Percentiles rank a stretch among this genome's conserved stretches.
These are phyloP conservation scores for Rotaria macrura DNA, from an alignment of 2,888 invertebrate species.

Conservation along the genomic window DNA sequence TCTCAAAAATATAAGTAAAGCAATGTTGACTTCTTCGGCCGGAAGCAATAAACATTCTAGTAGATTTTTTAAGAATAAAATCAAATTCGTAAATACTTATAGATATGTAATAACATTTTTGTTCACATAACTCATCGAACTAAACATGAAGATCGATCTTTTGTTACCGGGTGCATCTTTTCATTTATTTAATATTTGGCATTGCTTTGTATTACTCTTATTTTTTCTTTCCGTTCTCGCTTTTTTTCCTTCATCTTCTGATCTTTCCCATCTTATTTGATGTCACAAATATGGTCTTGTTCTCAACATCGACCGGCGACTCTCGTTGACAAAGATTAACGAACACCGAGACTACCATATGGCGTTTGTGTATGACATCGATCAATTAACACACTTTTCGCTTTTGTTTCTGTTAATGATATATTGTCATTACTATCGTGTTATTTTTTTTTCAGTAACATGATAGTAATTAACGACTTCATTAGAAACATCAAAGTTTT, in stretches of 20 bases:
- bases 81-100: neutral
- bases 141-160: neutral
- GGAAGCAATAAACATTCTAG: neutral
- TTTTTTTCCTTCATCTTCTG: neutral
- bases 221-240: neutral
- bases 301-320: neutral
- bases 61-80: neutral
- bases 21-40: neutral
- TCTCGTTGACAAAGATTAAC: neutral
- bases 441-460: neutral
- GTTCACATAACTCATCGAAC: neutral
- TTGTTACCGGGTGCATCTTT: neutral
- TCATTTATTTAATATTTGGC: neutral
- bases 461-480: neutral
- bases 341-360: neutral
- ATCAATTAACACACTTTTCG: neutral
- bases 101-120: neutral
- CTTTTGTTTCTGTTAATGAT: neutral
- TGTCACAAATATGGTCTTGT: neutral
- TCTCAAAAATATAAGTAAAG: neutral
- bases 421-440: neutral
- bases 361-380: neutral
- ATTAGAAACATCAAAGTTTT: too few species aligned
- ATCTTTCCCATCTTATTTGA: neutral
- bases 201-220: neutral